Base-by-base conservation (phyloP, 2,888 invertebrate genomes). In the Lepidocyrtinus sp. region DNA sequence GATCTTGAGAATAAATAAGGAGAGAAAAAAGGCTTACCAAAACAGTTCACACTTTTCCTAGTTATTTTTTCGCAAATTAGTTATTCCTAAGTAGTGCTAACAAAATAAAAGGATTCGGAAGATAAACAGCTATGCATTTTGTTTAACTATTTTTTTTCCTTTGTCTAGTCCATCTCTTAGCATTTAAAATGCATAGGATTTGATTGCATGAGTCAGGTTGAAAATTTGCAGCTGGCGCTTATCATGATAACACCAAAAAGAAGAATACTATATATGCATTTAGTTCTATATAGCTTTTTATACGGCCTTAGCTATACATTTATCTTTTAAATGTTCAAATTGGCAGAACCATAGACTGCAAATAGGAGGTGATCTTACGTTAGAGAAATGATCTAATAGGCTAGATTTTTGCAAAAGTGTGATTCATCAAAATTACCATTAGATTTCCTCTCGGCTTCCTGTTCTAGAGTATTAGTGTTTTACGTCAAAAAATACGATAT, bases 381-480 rank as follows among this genome's bases (percentile, higher is more conserved):
- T 12, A 36, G 36, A 7, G 12, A 7, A 36, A 36, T 79, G 79
- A 79, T 79, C 72, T 73, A 78, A 78, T 79, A 69, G 64, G 69
- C 79, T 79, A 79, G 36, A 36, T 7, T 79, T 79, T 79, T 79
- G 69, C 69, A 79, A 79, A 78, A 79, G 79, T 73, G 79, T 79
- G 79, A 79, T 79, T 79, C 79, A 79, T 79, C 79, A 79, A 79
- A 79, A 73, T 79, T 79, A 79, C 79, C 79, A 79, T 79, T 63
- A 73, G 62, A 59, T 73, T 79, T 68, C 79, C 78, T 73, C 19
- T 36, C 26, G 24, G 25, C 26, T 36, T 36, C 36, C 36, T 36
- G 5, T 12, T 36, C 36, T 36, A 12, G 36, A 5, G 5, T 36
- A 12, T 5, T 12, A 36, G 5, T 36, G 5, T 12, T 36, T 12